Base-by-base conservation (phyloP, 2,797 vertebrate species). In the Myotis daubentonii region DNA sequence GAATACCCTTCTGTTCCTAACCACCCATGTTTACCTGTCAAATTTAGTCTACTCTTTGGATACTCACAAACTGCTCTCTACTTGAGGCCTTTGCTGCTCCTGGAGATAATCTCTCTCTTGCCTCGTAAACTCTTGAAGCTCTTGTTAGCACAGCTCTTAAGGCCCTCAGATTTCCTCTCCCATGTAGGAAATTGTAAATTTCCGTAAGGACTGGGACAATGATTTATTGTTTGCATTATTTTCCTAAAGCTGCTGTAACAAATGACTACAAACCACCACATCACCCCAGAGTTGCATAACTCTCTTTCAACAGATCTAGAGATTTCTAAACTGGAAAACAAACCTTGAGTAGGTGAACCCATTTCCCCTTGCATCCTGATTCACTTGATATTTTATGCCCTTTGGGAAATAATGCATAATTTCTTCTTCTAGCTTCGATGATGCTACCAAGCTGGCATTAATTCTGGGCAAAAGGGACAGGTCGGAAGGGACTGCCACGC, bases 241-340 rank as follows among this genome's bases (percentile, higher is more conserved):
- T 68, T 79, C 8, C 8, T 51, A 47, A 16, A 33, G 53, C 5
- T 8, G 17, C 6, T 28, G 1, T 80, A 47, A 47, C 47, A 47
- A 47, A 47, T 62, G 25, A 60, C 25, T 30, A 62, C 60, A 62
- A 62, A 44, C 16, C 6, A 22, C 7, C 1, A 53, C 6, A 68
- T 80, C 23, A 33, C 16, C 33, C 41, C 57, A n/a, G 36, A 41
- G 8, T 33, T 75, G 6, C 13, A 49, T 28, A 78, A 19, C 19
- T 53, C 13, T 90, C 23, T 72, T 94, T 85, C 47, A 41, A 62
- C 9, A 33, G 41, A 38, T 76, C 65, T 60, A 23, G 65, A 87
- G 36, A 72, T 83, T 87, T 89, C 60, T 55, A 83, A 89, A 83
- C 76, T 70, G 72, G 44, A 55, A 92, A 83, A 72, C 33, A 70